phyloP scores from a whole-genome alignment of 2,888 invertebrate species.

The Sphaerophoria taeniata region DNA sequence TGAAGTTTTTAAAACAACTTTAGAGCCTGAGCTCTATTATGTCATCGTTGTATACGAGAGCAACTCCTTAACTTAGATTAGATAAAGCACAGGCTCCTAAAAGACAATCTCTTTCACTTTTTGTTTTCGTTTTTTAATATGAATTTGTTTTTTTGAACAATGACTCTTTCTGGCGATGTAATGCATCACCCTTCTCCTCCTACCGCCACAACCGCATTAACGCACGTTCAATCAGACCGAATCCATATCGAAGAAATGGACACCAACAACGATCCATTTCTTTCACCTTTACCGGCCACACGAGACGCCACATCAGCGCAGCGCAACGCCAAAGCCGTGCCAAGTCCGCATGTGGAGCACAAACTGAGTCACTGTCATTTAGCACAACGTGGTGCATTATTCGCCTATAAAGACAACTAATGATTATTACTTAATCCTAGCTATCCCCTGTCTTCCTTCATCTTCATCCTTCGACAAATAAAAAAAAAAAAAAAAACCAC shows the following conservation, averaged over 20 bases:
- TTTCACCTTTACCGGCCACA: slow-evolving; percentile 37
- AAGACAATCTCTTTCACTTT: slow-evolving; percentile 41
- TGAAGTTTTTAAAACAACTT: slow-evolving; percentile 7
- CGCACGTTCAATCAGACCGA: slow-evolving; percentile 46
- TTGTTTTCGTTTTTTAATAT: slow-evolving; percentile 49
- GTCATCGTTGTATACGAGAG: slow-evolving; percentile 29
- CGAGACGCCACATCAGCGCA: neutral
- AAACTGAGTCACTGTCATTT: neutral
- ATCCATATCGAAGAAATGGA: slow-evolving; percentile 51
- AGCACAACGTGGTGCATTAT: slow-evolving; percentile 19
- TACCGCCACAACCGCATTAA: slow-evolving; percentile 49
- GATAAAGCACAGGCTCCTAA: slow-evolving; percentile 22
- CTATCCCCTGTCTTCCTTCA: slow-evolving; percentile 6
- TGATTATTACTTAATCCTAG: slow-evolving; percentile 65
- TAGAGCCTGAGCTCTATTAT: slow-evolving; percentile 34
- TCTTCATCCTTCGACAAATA: neutral
- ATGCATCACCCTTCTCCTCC: slow-evolving; percentile 52
- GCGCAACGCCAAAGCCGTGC: neutral
- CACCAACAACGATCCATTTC: slow-evolving; percentile 56
- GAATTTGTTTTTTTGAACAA: slow-evolving; percentile 48
- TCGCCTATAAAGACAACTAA: slow-evolving; percentile 52
- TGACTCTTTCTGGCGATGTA: slow-evolving; percentile 40
- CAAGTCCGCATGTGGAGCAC: neutral
- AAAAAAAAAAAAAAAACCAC: no score
- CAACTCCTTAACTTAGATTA: slow-evolving; percentile 35